A percentile compares a stretch with the other conserved stretches of the same genome.
These are phyloP conservation scores for Drosophila murphyi DNA, from an alignment of 1,140 invertebrate genomes.

Conservation along the genomic window DNA sequence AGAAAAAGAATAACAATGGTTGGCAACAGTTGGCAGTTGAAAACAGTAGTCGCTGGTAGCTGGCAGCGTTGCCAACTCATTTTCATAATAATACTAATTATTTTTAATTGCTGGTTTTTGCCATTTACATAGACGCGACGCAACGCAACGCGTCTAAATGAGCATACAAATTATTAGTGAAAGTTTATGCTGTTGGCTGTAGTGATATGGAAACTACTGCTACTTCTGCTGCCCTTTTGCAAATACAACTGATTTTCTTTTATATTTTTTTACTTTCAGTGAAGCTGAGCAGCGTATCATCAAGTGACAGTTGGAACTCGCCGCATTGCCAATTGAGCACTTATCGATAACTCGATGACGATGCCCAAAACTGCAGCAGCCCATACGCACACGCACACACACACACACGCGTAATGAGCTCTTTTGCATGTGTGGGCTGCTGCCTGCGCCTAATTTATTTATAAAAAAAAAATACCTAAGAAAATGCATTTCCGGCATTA, in stretches of 20 bases:
- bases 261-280: slow-evolving; percentile 48
- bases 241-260: slow-evolving; percentile 50
- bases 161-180: slow-evolving; percentile 55
- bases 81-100: slow-evolving; percentile 81
- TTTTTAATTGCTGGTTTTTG: slow-evolving; percentile 77
- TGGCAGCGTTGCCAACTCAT: slow-evolving; percentile 55
- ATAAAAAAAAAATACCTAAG: slow-evolving; percentile 37
- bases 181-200: slow-evolving; percentile 42
- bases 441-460: slow-evolving; percentile 60
- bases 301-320: not conserved
- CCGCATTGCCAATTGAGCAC: slow-evolving; percentile 20
- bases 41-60: not conserved
- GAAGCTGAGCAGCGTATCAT: not conserved
- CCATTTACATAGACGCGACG: slow-evolving; percentile 60
- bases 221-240: slow-evolving; percentile 17
- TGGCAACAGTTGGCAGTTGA: slow-evolving; percentile 46
- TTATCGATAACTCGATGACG: slow-evolving; percentile 39
- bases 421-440: slow-evolving; percentile 45
- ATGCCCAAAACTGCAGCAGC: slow-evolving; percentile 41
- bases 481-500: slow-evolving; percentile 44
- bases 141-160: slow-evolving; percentile 40
- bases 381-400: slow-evolving; percentile 26
- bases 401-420: slow-evolving; percentile 25
- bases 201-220: not conserved
- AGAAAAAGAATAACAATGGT: slow-evolving; percentile 54